phyloP scores from a whole-genome alignment of 92 coral and sea anemone genomes.

The Epizoanthus rinbou region DNA sequence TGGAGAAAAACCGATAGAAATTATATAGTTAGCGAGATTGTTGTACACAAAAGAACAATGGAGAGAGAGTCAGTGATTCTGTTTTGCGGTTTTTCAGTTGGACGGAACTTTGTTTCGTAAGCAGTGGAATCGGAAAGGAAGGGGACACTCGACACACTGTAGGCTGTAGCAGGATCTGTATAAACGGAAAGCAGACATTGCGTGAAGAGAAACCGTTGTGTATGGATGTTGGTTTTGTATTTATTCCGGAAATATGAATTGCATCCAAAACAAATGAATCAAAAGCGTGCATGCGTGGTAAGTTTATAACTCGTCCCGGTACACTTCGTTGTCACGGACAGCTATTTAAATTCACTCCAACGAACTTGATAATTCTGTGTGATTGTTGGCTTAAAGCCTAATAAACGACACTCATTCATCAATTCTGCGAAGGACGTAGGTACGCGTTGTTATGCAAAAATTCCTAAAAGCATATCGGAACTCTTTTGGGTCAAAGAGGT shows the following conservation, averaged over 20 bases:
- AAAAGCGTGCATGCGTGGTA: background rate
- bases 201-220: background rate
- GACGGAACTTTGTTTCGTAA: background rate
- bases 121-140: background rate
- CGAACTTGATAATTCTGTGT: background rate
- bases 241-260: conserved; percentile 40
- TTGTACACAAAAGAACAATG: too few relatives aligned
- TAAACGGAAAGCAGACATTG: background rate
- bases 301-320: background rate
- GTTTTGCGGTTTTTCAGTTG: background rate
- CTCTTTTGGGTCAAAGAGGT: background rate
- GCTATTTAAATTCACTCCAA: conserved; percentile 1
- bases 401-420: conserved; percentile 18
- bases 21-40: too few relatives aligned
- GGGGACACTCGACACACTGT: background rate
- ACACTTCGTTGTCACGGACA: conserved; percentile 17
- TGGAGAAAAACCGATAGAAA: too few relatives aligned
- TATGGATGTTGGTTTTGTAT: conserved; percentile 6
- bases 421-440: background rate
- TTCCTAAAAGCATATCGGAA: background rate
- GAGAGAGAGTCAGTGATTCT: too few relatives aligned
- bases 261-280: conserved; percentile 44
- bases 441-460: conserved; percentile 15
- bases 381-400: conserved; percentile 12
- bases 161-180: background rate